phyloP scores from a whole-genome alignment of 2,888 invertebrate genomes.

The Masnerella sp. region DNA sequence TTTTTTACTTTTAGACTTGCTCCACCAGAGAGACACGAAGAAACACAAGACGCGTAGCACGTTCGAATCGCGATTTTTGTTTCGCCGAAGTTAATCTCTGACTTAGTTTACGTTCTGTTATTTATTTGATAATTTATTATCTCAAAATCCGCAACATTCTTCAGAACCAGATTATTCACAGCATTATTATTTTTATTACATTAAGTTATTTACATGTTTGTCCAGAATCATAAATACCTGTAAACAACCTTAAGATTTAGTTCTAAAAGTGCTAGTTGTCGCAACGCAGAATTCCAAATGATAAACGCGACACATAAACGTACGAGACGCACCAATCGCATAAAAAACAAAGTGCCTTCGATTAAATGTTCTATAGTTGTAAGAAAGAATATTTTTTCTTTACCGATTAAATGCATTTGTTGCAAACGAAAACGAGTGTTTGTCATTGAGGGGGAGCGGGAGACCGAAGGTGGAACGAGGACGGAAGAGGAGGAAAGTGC shows the following conservation, averaged over 20 bases:
- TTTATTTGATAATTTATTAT: conserved; percentile 35
- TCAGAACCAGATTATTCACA: no score
- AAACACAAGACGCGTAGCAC: conserved; percentile 29
- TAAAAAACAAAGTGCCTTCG: not conserved
- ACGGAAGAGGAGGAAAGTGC: conserved; percentile 1
- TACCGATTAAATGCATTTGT: not conserved
- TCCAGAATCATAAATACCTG: no score
- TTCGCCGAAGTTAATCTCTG: conserved; percentile 14
- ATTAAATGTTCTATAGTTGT: not conserved
- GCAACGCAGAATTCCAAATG: no score
- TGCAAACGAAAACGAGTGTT: not conserved
- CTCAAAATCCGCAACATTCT: no score
- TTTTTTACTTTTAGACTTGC: conserved; percentile 44
- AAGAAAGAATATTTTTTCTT: no score
- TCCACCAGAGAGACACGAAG: conserved; percentile 66
- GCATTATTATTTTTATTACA: no score
- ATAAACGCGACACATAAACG: no score
- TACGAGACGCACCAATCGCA: not conserved
- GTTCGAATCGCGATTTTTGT: no score
- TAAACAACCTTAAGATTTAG: no score
- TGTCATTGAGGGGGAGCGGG: not conserved
- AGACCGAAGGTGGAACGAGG: not conserved
- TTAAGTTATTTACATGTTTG: no score
- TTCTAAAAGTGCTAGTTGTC: no score
- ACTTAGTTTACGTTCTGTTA: conserved; percentile 30